Evolutionary conservation across 2,888 invertebrate species (phyloP), one percentile per base, ranked within the genome.

Genomic region (Dexiosoma caninum): DNA sequence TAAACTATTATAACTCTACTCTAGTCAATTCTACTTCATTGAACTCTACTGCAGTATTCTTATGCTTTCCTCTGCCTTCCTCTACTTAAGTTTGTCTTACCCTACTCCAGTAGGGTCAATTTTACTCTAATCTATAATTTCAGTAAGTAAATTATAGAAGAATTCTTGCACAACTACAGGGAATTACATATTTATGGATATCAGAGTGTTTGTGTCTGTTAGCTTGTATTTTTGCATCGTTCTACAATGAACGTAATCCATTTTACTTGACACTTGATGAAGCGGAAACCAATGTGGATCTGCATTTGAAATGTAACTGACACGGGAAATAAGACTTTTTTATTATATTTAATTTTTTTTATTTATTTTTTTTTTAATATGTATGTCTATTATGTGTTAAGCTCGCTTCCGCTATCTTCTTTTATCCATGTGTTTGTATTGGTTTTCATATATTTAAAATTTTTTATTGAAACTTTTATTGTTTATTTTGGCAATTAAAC

Each of bases 231-330:
- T 10, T 32, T 37, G 16, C 21, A 4, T 0, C 8, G 8, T 37
- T n/a, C 42, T 53, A 51, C n/a, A 44, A 46, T 64, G 32, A 40
- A 49, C 64, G 64, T 40, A 30, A 70, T 62, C 32, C 30, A 51
- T 67, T 37, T 59, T 55, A 69, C 27, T 62, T 77, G 72, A 77
- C 81, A 81, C 72, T 81, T 77, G 77, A 81, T 72, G 72, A 81
- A 59, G 81, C 77, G 72, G 67, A 81, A 81, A 62, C 72, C 77
- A 62, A 69, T 64, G 57, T 23, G 77, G 42, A 57, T 77, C 62
- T 72, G 72, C 37, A 37, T 69, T 81, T 72, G 81, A 77, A 69
- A 72, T 81, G 77, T 69, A 69, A 81, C 55, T 69, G 77, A 77
- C 44, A 77, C 81, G 57, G 77, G 81, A 81, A 37, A 49, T 72